These are phyloP conservation scores for Mareca strepera DNA, from an alignment of 2,797 vertebrate genomes.

Conservation along the genomic window DNA sequence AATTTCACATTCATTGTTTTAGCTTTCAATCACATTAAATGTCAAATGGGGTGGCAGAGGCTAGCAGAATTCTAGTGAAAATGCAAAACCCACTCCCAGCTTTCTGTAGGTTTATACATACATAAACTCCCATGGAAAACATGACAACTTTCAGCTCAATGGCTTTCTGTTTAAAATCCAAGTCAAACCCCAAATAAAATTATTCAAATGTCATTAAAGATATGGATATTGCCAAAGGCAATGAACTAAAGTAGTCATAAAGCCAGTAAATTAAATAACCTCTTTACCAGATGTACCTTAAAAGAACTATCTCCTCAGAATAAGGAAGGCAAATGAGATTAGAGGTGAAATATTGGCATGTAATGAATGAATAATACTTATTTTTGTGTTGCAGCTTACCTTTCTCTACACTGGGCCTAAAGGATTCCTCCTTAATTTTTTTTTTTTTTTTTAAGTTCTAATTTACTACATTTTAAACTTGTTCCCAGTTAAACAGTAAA, in stretches of 20 bases:
- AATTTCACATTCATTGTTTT: conserved; percentile 5
- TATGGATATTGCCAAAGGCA: not conserved
- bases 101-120: not conserved
- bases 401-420: not conserved
- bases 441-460: not conserved
- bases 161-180: not conserved
- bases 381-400: not conserved
- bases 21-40: not conserved
- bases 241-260: not conserved
- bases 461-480: not conserved
- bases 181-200: not conserved
- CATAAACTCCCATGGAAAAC: not conserved
- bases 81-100: not conserved
- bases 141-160: not conserved
- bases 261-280: not conserved
- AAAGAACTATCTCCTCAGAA: not conserved
- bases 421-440: not conserved
- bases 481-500: not conserved
- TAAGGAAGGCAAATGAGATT: not conserved
- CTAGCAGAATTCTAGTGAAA: not conserved
- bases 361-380: not conserved
- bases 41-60: not conserved
- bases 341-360: not conserved
- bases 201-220: not conserved
- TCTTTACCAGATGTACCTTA: not conserved